Evolutionary conservation across 1,140 invertebrate species (phyloP).

Genomic region (Drosophila neocordata): DNA sequence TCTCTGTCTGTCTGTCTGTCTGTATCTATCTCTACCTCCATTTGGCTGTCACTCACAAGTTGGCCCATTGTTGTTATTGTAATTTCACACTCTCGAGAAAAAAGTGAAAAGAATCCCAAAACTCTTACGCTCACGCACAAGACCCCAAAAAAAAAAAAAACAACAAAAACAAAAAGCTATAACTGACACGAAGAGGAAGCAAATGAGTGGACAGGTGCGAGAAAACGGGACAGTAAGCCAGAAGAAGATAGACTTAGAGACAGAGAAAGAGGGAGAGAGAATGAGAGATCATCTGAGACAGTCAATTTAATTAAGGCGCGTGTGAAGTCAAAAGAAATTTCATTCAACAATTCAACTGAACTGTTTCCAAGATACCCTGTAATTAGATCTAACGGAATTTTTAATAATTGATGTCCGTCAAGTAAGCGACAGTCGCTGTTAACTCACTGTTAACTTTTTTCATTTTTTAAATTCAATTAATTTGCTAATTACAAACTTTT

Average conservation of each 20-base stretch:
- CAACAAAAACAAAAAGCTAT: too few species aligned
- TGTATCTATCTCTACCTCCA: not conserved
- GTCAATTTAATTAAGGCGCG: constrained; percentile 42
- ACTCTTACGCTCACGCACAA: constrained; percentile 51
- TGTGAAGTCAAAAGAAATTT: constrained; percentile 23
- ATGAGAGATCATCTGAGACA: not conserved
- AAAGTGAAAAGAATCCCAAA: constrained; percentile 61
- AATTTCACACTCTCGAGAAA: constrained; percentile 44
- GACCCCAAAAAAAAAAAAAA: constrained; percentile 18
- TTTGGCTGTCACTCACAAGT: constrained; percentile 27
- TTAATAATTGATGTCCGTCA: too few species aligned
- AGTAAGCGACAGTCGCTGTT: too few species aligned
- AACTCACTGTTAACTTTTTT: too few species aligned
- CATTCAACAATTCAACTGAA: not conserved
- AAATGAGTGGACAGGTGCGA: not conserved
- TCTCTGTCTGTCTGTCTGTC: constrained; percentile 22
- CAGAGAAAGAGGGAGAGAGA: constrained; percentile 1
- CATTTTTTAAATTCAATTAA: too few species aligned
- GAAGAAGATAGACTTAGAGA: not conserved
- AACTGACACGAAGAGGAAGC: constrained; percentile 4
- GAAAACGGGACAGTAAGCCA: not conserved
- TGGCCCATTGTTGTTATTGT: constrained; percentile 53
- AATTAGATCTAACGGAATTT: too few species aligned
- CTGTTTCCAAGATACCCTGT: not conserved
- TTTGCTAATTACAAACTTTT: too few species aligned